Conservation (phyloP, 2,797 vertebrate species). For the Chloroceryle amazona region DNA sequence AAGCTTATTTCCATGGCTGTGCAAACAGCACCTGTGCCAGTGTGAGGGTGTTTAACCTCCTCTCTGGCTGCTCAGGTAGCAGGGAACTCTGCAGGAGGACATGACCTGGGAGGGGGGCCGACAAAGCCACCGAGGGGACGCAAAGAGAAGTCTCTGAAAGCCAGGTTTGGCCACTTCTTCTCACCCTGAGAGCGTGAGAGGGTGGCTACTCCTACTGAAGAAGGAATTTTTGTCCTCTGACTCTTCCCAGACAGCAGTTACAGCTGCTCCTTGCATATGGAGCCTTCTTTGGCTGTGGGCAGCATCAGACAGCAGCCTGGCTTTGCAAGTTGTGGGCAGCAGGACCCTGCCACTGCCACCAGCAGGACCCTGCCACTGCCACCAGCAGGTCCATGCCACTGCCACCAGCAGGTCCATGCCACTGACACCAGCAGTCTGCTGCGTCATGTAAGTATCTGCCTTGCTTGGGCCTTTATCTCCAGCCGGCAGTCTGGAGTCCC, state of each 20-base stretch:
- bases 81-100: not conserved
- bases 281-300: not conserved
- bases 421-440: not conserved
- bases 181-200: not conserved
- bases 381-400: not conserved
- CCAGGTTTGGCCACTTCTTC: not conserved
- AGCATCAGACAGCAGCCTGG: not conserved
- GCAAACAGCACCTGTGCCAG: not conserved
- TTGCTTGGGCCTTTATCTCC: not conserved
- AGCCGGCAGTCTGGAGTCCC: not conserved
- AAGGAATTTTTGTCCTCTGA: not conserved
- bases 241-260: not conserved
- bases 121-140: rapidly evolving
- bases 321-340: not conserved
- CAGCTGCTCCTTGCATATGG: rapidly evolving
- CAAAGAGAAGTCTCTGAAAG: not conserved
- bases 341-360: not conserved
- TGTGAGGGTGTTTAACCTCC: not conserved
- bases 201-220: not conserved
- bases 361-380: not conserved
- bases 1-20: not conserved
- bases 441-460: not conserved
- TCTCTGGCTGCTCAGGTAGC: not conserved
- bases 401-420: not conserved
- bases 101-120: not conserved